Evolutionary conservation across 1,140 invertebrate genomes (phyloP), one percentile per base, ranked within the genome.

Genomic region (Aphelinus atriplicis): DNA sequence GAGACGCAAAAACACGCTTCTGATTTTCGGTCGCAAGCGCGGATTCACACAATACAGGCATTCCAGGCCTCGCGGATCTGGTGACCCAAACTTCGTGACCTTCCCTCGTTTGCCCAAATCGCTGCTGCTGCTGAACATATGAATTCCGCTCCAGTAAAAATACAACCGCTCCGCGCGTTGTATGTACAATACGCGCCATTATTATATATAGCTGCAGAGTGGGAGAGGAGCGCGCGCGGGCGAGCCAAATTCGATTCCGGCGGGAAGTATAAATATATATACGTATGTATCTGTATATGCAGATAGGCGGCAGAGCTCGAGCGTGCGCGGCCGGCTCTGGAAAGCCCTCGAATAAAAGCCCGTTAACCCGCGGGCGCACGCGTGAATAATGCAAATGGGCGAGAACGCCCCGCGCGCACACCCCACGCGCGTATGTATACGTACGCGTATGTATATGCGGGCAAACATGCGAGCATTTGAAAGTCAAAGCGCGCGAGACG

Each of bases 381-480:
- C 26, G 55, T 67, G 53, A 26, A 26, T 26, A 66, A 74, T 74
- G 72, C 72, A 74, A 74, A 74, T 73, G 58, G 65, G 43, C 47
- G 43, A 3, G 5, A 10, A 48, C 62, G 6, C 51, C 3, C 53
- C 26, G 4, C 48, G 57, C 5, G 57, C 7, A 45, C 42, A 53
- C 51, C 72, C 62, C 67, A 73, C 71, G 26, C 26, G 26, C 26
- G 26, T 26, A 26, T 26, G 0, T 26, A 73, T 73, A 73, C 66
- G 67, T 64, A 73, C 67, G 71, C 56, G 47, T 66, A 26, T 26
- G 26, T 26, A 26, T 26, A 26, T 26, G 26, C 26, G 26, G 26
- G 26, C 26, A 26, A 26, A 26, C 26, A 26, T 26, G 26, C 26
- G 58, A 58, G 53, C 42, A 73, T 73, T 73, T 73, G 71, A 73